Evolutionary conservation across 1,140 invertebrate genomes (phyloP), one percentile per base, ranked within the genome.

Genomic region (silkworm (Bombyx mori)): DNA sequence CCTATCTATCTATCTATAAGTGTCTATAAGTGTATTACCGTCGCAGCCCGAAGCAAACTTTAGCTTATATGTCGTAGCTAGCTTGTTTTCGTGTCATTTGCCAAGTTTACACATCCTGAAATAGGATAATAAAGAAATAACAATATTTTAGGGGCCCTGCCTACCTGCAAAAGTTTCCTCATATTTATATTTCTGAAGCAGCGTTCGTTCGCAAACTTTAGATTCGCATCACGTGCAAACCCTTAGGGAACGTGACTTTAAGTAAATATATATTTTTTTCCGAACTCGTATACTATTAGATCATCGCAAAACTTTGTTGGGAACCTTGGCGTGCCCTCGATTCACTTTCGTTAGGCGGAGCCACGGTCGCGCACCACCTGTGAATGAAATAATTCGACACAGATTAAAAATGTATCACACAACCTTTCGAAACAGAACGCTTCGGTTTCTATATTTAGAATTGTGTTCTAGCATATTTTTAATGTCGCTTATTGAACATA

Each of bases 311-410:
- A 67, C 61, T 53, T 57, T 22, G 55, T 42, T 42, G n/a, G 46
- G 50, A 61, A 52, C 69, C 62, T 65, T 69, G 67, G 44, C 56
- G 58, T 58, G 65, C 62, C 68, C 70, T 73, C 60, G 60, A 66
- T 66, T 66, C 64, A 63, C 68, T 73, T 68, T 70, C 65, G 59
- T 58, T 57, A 42, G 54, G 10, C 12, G 26, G 22, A 49, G 8
- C 54, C 54, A 61, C 55, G 62, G 58, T 42, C 54, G 12, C 49
- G 42, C 57, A 8, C 7, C 49, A 57, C 55, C 50, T 62, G 54
- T 60, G 44, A 64, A 60, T 64, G 62, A 52, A 65, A 60, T 54
- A n/a, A 22, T 22, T 63, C 54, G 44, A 56, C 53, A 6, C 10
- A 51, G 35, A 55, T 46, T 6, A 49, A 54, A 35, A 35, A 35